These are phyloP conservation scores for Agriopis marginaria DNA, from an alignment of 2,888 invertebrate species.

Conservation along the genomic window DNA sequence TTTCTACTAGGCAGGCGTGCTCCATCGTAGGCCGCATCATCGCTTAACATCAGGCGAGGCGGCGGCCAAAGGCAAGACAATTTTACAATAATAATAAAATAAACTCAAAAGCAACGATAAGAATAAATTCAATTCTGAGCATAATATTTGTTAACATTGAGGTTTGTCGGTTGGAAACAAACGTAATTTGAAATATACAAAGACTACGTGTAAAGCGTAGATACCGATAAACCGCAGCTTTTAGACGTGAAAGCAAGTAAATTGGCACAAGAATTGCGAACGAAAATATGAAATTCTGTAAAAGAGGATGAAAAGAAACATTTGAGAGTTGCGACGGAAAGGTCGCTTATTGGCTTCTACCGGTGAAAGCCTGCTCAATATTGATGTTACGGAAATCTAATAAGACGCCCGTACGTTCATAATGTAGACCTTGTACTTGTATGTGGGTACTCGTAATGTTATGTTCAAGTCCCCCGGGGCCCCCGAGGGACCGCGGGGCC, in stretches of 20 bases:
- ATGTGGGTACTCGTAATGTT: conserved; percentile 15
- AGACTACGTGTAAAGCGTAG: conserved; percentile 6
- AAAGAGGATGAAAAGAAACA: conserved; percentile 39
- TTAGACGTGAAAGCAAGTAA: conserved; percentile 37
- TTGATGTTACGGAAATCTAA: conserved; percentile 65
- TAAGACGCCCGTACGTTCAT: conserved; percentile 49
- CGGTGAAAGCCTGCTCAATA: conserved; percentile 58
- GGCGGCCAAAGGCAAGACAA: too few relatives aligned
- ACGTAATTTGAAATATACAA: conserved; percentile 12
- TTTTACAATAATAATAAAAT: too few relatives aligned
- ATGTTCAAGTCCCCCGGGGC: conserved; percentile 24
- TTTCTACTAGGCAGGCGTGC: too few relatives aligned
- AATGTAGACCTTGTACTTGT: conserved; percentile 17
- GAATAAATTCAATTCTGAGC: conserved; percentile 5
- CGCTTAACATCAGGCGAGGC: too few relatives aligned
- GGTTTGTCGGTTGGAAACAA: conserved; percentile 15
- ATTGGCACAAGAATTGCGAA: conserved; percentile 37
- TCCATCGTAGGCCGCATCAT: too few relatives aligned
- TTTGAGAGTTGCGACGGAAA: conserved; percentile 48
- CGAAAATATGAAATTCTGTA: conserved; percentile 43
- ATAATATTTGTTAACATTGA: conserved; percentile 17
- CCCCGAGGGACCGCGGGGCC: conserved; percentile 7
- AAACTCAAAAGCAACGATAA: background rate
- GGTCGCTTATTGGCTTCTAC: conserved; percentile 65
- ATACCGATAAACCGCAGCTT: conserved; percentile 19